phyloP scores from a whole-genome alignment of 2,797 vertebrate genomes.

The Emys orbicularis region DNA sequence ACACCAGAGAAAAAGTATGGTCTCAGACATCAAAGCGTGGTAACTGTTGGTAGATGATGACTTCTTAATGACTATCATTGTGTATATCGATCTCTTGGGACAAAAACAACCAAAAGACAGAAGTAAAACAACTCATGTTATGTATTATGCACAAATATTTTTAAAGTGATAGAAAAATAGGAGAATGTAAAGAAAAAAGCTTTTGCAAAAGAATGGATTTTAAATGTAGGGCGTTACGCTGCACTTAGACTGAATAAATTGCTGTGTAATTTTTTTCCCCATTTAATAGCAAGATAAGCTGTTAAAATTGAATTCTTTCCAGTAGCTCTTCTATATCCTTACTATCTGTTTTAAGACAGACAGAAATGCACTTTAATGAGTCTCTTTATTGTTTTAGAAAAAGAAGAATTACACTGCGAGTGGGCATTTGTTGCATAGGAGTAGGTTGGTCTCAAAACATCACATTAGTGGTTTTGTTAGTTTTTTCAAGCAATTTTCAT shows the following conservation, averaged over 20 bases:
- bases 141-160: not conserved
- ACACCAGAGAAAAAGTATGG: not conserved
- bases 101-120: not conserved
- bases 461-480: not conserved
- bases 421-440: not conserved
- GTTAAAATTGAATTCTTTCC: not conserved
- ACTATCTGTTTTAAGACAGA: not conserved
- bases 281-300: not conserved
- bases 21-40: not conserved
- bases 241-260: not conserved
- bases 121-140: not conserved
- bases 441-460: not conserved
- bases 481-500: constrained; percentile 1
- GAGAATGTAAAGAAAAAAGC: not conserved
- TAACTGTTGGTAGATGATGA: not conserved
- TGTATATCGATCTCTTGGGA: not conserved
- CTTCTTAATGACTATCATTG: not conserved
- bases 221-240: not conserved
- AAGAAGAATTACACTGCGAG: fast-evolving
- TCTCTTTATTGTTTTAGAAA: not conserved
- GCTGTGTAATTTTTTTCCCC: not conserved
- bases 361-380: not conserved
- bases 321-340: not conserved
- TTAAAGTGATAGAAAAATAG: not conserved
- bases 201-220: not conserved